phyloP scores from a whole-genome alignment of 2,888 invertebrate species.

The Philereme transversata region DNA sequence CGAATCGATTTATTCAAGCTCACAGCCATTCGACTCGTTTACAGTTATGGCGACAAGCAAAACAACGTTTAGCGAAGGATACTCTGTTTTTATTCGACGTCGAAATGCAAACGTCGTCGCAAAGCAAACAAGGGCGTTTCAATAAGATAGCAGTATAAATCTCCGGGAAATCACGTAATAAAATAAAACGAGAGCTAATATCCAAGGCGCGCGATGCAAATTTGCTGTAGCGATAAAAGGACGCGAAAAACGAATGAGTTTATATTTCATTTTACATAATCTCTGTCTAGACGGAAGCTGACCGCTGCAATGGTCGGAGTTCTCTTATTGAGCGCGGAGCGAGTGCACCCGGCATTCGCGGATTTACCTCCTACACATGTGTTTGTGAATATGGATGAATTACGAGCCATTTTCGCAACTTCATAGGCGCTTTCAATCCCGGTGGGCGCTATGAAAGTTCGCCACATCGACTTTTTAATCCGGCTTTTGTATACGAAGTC shows the following conservation, averaged over 20 bases:
- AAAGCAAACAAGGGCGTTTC: conserved; percentile 53
- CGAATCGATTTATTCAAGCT: conserved; percentile 36
- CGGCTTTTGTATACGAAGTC: conserved; percentile 10
- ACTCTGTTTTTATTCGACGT: conserved; percentile 47
- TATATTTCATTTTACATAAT: conserved; percentile 76
- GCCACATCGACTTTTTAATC: conserved; percentile 25
- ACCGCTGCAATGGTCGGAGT: conserved; percentile 51
- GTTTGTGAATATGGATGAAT: conserved; percentile 59
- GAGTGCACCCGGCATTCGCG: conserved; percentile 39
- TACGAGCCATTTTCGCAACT: conserved; percentile 61
- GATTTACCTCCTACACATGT: conserved; percentile 62
- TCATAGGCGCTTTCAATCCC: conserved; percentile 54
- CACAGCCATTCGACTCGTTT: conserved; percentile 42
- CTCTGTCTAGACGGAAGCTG: conserved; percentile 80
- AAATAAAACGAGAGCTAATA: conserved; percentile 65
- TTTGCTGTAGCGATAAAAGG: conserved; percentile 66
- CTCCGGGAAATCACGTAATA: conserved; percentile 57
- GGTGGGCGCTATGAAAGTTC: conserved; percentile 50
- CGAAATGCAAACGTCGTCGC: conserved; percentile 42
- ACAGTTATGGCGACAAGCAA: conserved; percentile 43
- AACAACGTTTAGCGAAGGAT: conserved; percentile 34
- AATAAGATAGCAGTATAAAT: conserved; percentile 56
- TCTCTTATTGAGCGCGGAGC: conserved; percentile 55
- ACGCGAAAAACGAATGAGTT: conserved; percentile 66
- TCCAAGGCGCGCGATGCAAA: conserved; percentile 61